Evolutionary conservation across 2,113 vertebrate species (phyloP).

Genomic region (Pipa parva): DNA sequence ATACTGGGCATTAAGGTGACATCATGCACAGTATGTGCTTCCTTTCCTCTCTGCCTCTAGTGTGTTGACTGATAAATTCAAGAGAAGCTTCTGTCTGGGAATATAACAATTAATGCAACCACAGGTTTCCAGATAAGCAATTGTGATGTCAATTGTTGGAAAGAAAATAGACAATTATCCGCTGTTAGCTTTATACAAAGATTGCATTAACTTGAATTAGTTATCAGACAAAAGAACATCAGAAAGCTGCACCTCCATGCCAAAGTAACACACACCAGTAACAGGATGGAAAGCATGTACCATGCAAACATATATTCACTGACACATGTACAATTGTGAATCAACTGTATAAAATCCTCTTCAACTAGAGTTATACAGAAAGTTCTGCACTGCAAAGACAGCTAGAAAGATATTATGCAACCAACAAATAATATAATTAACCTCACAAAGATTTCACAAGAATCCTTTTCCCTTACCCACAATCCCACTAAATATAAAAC

Average conservation of each 20-base stretch:
- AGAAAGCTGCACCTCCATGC: constrained; percentile 64
- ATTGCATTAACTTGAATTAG: constrained; percentile 83
- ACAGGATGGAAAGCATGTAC: no score
- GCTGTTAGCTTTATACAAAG: constrained; percentile 82
- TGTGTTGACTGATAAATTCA: constrained; percentile 56
- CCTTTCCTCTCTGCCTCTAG: constrained; percentile 46
- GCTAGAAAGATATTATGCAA: no score
- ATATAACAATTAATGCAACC: constrained; percentile 75
- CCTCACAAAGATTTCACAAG: no score
- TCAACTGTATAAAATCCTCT: no score
- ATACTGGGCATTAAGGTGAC: constrained; percentile 41
- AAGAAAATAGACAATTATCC: constrained; percentile 84
- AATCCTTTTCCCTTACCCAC: no score
- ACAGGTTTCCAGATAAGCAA: constrained; percentile 78
- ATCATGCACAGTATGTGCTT: constrained; percentile 49
- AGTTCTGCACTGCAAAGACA: no score
- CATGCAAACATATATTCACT: no score
- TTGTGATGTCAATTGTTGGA: constrained; percentile 78
- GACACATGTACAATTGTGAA: no score
- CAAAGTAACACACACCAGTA: constrained; percentile 49
- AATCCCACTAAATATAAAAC: no score
- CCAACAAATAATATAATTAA: no score
- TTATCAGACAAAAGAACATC: constrained; percentile 76
- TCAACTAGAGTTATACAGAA: no score
- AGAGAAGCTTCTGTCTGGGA: constrained; percentile 62